Evolutionary conservation across 2,888 invertebrate species (phyloP).

Genomic region (Lasiommata megera): DNA sequence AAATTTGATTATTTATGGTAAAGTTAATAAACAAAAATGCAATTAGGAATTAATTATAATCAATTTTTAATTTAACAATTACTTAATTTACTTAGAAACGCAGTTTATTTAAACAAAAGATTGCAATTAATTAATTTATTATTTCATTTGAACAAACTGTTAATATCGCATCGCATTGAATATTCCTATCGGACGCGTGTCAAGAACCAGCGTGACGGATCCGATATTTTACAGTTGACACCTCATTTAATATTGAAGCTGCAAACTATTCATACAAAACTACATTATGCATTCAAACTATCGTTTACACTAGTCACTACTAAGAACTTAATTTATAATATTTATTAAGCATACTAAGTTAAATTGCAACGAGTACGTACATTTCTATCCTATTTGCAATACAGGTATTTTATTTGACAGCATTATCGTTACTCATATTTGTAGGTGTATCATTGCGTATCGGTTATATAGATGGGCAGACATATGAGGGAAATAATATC

Average conservation of each 20-base stretch:
- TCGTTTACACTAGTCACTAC: slow-evolving; percentile 13
- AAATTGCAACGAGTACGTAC: background rate
- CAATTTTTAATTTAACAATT: too few relatives aligned
- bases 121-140: background rate
- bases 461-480: too few relatives aligned
- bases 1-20: too few relatives aligned
- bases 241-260: slow-evolving; percentile 65
- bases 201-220: slow-evolving; percentile 62
- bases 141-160: background rate
- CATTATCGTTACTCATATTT: too few relatives aligned
- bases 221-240: slow-evolving; percentile 71
- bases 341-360: slow-evolving; percentile 4
- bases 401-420: too few relatives aligned
- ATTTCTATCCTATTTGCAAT: background rate
- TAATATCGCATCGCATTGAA: background rate
- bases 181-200: slow-evolving; percentile 48
- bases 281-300: slow-evolving; percentile 14
- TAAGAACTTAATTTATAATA: slow-evolving; percentile 17
- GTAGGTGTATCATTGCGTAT: too few relatives aligned
- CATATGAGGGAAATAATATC: too few relatives aligned
- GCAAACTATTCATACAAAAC: slow-evolving; percentile 55
- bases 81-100: background rate
- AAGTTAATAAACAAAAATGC: background rate
- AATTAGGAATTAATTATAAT: too few relatives aligned
- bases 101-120: background rate